Conservation (phyloP, 2,113 vertebrate genomes). For the Ivindomyrus marchei region DNA sequence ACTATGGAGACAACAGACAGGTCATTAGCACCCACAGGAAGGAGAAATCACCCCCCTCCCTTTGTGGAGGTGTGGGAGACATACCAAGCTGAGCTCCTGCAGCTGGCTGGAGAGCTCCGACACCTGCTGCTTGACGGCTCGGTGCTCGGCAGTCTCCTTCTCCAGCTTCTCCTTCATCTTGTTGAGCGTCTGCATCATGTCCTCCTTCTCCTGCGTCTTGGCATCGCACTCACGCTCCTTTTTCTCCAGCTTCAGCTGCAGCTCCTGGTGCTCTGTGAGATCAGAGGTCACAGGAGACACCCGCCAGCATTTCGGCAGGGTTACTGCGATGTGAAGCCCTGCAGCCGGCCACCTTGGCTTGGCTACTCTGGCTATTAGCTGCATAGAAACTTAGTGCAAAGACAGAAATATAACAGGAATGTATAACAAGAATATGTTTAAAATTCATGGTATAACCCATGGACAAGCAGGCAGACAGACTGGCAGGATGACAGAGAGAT, state of each 20-base stretch:
- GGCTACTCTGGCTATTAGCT: background rate
- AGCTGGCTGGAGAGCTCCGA: slow-evolving; percentile 75
- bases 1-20: background rate
- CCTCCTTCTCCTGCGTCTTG: slow-evolving; percentile 96
- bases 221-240: slow-evolving; percentile 94
- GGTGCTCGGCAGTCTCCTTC: slow-evolving; percentile 85
- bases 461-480: no score
- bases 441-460: no score
- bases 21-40: background rate
- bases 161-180: slow-evolving; percentile 99
- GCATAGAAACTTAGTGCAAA: background rate
- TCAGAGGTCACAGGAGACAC: background rate
- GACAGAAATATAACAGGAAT: background rate
- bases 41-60: background rate
- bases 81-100: slow-evolving; percentile 83
- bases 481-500: no score
- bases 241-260: slow-evolving; percentile 93
- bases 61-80: slow-evolving; percentile 25
- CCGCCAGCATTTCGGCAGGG: background rate
- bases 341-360: background rate
- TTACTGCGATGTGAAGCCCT: background rate
- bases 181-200: slow-evolving; percentile 98
- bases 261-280: slow-evolving; percentile 80
- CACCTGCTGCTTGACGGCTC: slow-evolving; percentile 91
- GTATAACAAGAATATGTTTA: background rate